Evolutionary conservation across 2,113 vertebrate genomes (phyloP).

Genomic region (Sinocyclocheilus anshuiensis): DNA sequence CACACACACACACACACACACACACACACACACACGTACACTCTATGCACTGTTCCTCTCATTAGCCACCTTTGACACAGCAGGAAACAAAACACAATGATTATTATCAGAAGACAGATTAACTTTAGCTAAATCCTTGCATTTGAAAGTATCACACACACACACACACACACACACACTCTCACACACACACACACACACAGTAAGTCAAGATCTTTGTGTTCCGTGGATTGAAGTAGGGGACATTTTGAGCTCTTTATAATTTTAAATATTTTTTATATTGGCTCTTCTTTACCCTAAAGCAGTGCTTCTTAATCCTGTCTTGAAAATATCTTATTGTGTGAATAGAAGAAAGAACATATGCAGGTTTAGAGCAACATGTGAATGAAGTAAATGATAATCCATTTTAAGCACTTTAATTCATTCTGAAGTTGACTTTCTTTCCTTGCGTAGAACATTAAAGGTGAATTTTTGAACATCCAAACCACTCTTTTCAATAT

Average conservation of each 20-base stretch:
- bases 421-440: not conserved
- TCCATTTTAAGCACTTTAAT: not conserved
- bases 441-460: not conserved
- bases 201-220: not conserved
- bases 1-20: not conserved
- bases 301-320: not conserved
- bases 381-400: not conserved
- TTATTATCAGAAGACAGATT: conserved; percentile 15
- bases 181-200: too few species aligned
- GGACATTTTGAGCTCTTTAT: not conserved
- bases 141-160: not conserved
- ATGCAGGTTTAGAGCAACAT: not conserved
- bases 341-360: not conserved
- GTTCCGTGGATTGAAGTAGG: not conserved
- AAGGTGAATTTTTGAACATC: not conserved
- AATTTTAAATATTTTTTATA: not conserved
- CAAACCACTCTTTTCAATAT: not conserved
- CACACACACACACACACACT: not conserved
- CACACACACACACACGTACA: not conserved
- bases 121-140: conserved; percentile 2
- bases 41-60: not conserved
- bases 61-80: conserved; percentile 27
- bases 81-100: conserved; percentile 1
- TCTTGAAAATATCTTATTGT: not conserved
- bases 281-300: not conserved